Conservation (phyloP, 2,113 vertebrate genomes). For the Xiphophorus maculatus region DNA sequence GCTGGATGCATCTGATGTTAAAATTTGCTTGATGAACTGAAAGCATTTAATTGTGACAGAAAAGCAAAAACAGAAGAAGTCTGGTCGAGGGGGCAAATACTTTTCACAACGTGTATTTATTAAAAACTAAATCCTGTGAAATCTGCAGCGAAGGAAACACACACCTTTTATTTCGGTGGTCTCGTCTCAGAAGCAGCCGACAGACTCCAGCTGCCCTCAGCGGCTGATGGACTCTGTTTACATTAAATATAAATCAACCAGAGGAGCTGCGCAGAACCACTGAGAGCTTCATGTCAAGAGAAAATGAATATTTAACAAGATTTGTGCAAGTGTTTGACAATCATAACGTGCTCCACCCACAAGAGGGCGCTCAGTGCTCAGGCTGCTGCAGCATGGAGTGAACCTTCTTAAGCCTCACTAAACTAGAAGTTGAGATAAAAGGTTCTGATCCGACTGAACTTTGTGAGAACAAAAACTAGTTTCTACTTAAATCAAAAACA, state of each 20-base stretch:
- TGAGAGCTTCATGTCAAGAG: neutral
- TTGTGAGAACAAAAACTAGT: neutral
- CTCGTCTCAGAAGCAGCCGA: neutral
- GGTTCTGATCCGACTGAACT: neutral
- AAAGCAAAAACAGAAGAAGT: neutral
- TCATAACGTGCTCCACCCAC: constrained; percentile 43
- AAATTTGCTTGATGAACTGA: neutral
- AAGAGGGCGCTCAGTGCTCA: constrained; percentile 61
- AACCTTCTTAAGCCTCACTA: constrained; percentile 5
- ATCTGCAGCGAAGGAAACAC: neutral
- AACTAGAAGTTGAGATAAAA: neutral
- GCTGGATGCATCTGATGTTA: no score
- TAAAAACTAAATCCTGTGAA: neutral
- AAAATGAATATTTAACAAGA: neutral
- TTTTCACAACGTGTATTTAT: neutral
- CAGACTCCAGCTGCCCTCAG: neutral
- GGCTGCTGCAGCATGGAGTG: neutral
- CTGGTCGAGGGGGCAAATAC: neutral
- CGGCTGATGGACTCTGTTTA: neutral
- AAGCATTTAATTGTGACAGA: neutral
- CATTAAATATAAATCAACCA: neutral
- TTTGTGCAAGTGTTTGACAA: no score
- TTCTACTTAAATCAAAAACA: neutral
- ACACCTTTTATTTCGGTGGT: neutral
- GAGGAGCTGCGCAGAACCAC: neutral